Evolutionary conservation across 2,113 vertebrate species (phyloP).

Genomic region (Sphaerodactylus townsendi): DNA sequence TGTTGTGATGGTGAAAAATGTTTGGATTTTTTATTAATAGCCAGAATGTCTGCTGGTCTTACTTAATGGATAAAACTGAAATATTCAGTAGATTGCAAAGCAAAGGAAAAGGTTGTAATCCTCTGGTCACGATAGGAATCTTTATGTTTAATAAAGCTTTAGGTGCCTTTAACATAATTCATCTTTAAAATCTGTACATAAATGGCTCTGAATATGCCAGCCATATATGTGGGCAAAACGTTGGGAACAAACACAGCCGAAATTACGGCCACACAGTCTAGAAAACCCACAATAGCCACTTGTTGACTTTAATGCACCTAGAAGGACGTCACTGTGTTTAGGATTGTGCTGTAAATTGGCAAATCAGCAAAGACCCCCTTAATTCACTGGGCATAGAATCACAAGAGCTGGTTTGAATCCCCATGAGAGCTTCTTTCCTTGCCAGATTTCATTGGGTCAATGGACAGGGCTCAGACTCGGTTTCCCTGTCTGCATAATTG

Average conservation of each 20-base stretch:
- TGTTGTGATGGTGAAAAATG: neutral
- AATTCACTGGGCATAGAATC: neutral
- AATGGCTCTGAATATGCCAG: too few relatives aligned
- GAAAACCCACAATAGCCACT: too few relatives aligned
- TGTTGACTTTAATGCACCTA: too few relatives aligned
- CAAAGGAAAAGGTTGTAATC: constrained; percentile 4
- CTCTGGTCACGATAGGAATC: neutral
- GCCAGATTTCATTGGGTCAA: neutral
- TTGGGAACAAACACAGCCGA: too few relatives aligned
- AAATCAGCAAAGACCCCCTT: too few relatives aligned
- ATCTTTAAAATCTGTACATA: neutral
- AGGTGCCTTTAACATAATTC: neutral
- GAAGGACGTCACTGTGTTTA: too few relatives aligned
- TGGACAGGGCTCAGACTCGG: neutral
- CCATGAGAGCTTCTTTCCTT: neutral
- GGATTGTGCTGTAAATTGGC: too few relatives aligned
- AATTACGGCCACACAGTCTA: too few relatives aligned
- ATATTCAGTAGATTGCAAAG: constrained; percentile 1
- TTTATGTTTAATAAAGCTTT: neutral
- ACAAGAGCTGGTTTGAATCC: neutral
- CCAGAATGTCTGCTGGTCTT: neutral
- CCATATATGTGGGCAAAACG: too few relatives aligned
- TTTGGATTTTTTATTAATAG: constrained; percentile 19
- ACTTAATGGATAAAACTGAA: constrained; percentile 19
- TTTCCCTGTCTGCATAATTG: neutral